Evolutionary conservation across 2,113 vertebrate species (phyloP), one percentile per base, ranked within the genome.

Genomic region (Pycnonotus jocosus): DNA sequence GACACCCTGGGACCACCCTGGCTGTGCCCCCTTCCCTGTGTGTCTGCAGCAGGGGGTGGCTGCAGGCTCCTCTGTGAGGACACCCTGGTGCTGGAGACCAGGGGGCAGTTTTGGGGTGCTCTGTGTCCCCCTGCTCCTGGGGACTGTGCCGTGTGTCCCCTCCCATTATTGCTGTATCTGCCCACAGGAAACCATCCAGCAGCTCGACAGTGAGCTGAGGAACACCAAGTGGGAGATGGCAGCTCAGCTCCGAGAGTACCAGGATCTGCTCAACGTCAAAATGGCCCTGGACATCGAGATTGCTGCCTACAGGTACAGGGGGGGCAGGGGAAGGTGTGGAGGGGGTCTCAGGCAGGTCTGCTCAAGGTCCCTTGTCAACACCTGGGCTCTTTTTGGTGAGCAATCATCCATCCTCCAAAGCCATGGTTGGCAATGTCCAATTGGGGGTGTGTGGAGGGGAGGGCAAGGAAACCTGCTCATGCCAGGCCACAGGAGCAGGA

Each of bases 241-340:
- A 30, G 98, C 98, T 45, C 99, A 99, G 97, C 98, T 99, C 61
- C 98, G 98, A 23, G 99, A 99, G 38, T 99, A 99, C 76, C 99
- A 99, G 96, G 99, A 99, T 65, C 98, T 99, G 86, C 98, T 99
- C 93, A 99, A 99, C 0, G 99, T 99, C 88, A 99, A 99, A 97
- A 99, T 99, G 99, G 99, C 99, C 53, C 97, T 99, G 78, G 99
- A 99, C 94, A 99, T 99, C 4, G 99, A 99, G 92, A 99, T 99
- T 4, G 98, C 99, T 38, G 99, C 99, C 48, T 99, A 99, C 62
- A 99, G 99, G 99, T 99, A 92, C 11, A 3, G n/a, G 38, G 23
- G 3, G 17, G 23, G 35, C 19, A 42, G 50, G 35, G 50, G 24
- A 62, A 42, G 33, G 15, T 11, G 58, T 3, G 37, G 16, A 48